Base-by-base conservation (phyloP, 2,113 vertebrate genomes). In the Bombycilla garrulus region DNA sequence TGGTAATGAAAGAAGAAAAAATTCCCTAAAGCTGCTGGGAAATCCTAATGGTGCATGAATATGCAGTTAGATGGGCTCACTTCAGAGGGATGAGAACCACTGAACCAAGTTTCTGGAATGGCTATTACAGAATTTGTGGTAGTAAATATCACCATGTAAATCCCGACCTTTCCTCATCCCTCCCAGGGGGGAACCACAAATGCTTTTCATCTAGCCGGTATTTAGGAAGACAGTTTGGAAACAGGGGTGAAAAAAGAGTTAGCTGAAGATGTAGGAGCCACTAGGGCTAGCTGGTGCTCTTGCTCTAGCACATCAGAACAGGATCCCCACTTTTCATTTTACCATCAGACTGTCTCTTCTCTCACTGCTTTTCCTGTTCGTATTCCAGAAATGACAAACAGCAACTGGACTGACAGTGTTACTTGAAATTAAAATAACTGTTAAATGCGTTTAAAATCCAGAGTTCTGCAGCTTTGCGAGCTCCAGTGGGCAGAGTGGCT, bases 71-170 rank as follows among this genome's bases (percentile, higher is more conserved):
- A 71, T 25, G 77, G 56, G 44, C 42, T 58, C 35, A 4, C 29
- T 40, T 95, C 81, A 35, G 3, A 11, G 47, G 33, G 69, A 64
- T 21, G 57, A 89, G 72, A 89, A 33, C 18, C 72, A 53, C 77
- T 62, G 88, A 53, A 66, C 24, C 67, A 58, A 69, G 81, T 48
- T 95, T 87, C 91, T 95, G 95, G 65, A 92, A 89, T 53, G 61
- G 57, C 57, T 60, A 56, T 83, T 84, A 84, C 80, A 90, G 80
- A 70, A 58, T 51, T 40, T 74, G 56, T 60, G 67, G 86, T 6
- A 90, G 83, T 74, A 92, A 96, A 92, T 94, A 96, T 81, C 86
- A 96, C 60, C 44, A 93, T 71, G 91, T 83, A 95, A 96, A 97
- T 93, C 80, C 69, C 3, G 13, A 94, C 92, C 92, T 96, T 96